Conservation (phyloP, 2,113 vertebrate genomes). For the Helogale parvula region DNA sequence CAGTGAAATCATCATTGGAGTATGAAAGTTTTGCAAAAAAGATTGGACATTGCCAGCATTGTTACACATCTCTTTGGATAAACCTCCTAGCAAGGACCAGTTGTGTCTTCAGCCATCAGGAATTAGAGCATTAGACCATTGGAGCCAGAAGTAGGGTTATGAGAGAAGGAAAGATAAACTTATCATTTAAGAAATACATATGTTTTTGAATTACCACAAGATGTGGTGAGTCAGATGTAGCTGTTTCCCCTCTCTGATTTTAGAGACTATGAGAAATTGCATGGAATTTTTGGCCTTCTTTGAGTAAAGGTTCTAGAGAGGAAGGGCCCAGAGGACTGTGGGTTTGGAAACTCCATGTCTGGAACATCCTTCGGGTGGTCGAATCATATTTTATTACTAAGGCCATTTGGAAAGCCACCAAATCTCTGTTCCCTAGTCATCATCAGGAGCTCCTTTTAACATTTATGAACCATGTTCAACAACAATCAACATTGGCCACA, state of each 20-base stretch:
- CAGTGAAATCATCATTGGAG: slow-evolving; percentile 21
- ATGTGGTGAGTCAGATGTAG: not conserved
- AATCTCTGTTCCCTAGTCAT: not conserved
- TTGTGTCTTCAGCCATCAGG: not conserved
- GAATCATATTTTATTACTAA: not conserved
- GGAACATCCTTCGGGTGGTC: not conserved
- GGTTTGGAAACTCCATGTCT: not conserved
- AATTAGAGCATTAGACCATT: not conserved
- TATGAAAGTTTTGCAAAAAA: slow-evolving; percentile 25
- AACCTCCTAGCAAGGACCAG: not conserved
- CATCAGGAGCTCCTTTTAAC: not conserved
- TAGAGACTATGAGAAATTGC: not conserved
- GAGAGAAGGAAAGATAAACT: not conserved
- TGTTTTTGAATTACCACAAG: not conserved
- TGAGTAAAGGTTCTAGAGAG: not conserved
- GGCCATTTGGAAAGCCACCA: slow-evolving; percentile 23
- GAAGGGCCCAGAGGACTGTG: not conserved
- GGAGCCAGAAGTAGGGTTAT: not conserved
- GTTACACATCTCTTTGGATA: not conserved
- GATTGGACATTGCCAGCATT: not conserved
- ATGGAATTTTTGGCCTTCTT: not conserved
- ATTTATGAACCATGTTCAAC: not conserved
- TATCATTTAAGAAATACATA: slow-evolving; percentile 4
- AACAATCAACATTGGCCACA: not conserved
- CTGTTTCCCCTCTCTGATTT: slow-evolving; percentile 15